Base-by-base conservation (phyloP, 1,140 invertebrate species). In the Drosophila bifasciata region DNA sequence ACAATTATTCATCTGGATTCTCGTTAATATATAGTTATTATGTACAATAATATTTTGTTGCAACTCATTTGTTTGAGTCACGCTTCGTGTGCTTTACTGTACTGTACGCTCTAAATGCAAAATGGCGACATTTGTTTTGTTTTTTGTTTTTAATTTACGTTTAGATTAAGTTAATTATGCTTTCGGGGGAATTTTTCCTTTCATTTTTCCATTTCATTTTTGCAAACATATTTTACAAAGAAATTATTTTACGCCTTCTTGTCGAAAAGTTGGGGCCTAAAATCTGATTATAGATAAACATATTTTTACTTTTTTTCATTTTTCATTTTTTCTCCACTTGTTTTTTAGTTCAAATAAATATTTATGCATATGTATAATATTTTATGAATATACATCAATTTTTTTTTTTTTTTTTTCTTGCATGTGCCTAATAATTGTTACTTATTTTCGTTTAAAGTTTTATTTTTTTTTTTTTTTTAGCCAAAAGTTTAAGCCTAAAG, bases 401-500 rank as follows among this genome's bases (percentile, higher is more conserved):
- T 75, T 16, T 70, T 7, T 53, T 67, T 70, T 64, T 64, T 64
- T 32, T 32, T 40, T 52, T 73, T n/a, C n/a, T 60, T 83, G 53
- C 62, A 49, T 66, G 66, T 85, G 80, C 72, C 80, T 85, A 85
- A 85, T 73, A 46, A 41, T 75, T 68, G 41, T 70, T 69, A 52
- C 32, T 13, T 36, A 36, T 13, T 36, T 36, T 36, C 32, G 32
- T 36, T 36, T 36, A 67, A 67, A 44, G 45, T 84, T 77, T 74
- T 53, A 44, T 48, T 62, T 70, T 45, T 39, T 32, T 41, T 70
- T 68, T 52, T 69, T 43, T 56, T 75, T 79, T 84, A 88, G 84
- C 84, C 84, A 69, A 89, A 89, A 79, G 72, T 76, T 88, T 86
- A 86, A 85, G 81, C 83, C 81, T 85, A 85, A 86, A 86, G 60